Percentiles rank a stretch among this genome's conserved stretches.
Evolutionary conservation across 1,140 invertebrate species (phyloP).

Genomic region (Tetramorium simillimum): DNA sequence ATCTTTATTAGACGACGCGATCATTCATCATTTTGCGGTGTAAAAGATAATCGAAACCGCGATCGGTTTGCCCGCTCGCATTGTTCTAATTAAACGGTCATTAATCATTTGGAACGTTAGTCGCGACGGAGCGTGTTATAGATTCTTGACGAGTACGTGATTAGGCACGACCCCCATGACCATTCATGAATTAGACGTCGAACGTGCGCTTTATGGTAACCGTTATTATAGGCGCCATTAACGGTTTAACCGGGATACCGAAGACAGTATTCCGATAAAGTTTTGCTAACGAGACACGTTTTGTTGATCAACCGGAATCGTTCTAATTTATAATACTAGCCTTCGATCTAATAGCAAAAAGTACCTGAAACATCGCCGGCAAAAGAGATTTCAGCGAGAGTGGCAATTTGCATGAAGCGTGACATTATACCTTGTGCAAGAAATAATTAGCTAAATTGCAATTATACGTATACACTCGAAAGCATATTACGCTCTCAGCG

Average conservation of each 20-base stretch:
- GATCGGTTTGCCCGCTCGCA: background rate
- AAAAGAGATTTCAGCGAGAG: background rate
- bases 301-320: conserved; percentile 26
- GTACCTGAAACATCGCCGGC: background rate
- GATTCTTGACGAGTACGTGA: conserved; percentile 28
- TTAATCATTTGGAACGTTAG: conserved; percentile 49
- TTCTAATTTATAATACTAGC: conserved; percentile 54
- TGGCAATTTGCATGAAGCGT: background rate
- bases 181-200: conserved; percentile 64
- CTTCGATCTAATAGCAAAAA: background rate
- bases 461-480: background rate
- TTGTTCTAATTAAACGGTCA: conserved; percentile 33
- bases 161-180: conserved; percentile 62
- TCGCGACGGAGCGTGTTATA: conserved; percentile 25
- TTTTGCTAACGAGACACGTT: conserved; percentile 61
- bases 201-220: conserved; percentile 34
- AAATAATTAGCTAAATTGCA: background rate
- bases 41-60: conserved; percentile 11
- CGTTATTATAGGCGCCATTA: conserved; percentile 69
- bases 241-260: conserved; percentile 67
- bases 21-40: background rate
- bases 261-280: conserved; percentile 66
- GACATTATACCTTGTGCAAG: background rate
- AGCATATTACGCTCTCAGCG: background rate
- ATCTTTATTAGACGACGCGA: background rate